Percentiles rank a stretch among this genome's conserved stretches.
phyloP scores from a whole-genome alignment of 1,140 invertebrate genomes.

The Aethina tumida region DNA sequence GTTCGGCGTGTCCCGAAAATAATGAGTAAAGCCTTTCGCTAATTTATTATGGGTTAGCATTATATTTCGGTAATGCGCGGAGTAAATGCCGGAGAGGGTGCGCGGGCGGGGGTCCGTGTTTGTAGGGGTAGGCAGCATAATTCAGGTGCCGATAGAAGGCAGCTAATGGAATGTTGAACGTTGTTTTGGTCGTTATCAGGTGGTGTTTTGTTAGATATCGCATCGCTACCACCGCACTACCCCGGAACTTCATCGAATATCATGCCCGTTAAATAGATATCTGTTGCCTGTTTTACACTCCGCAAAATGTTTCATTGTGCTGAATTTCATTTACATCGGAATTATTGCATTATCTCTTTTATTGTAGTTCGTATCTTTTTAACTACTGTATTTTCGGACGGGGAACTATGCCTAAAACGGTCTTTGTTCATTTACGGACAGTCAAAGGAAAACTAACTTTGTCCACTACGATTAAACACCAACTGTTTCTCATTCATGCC shows the following conservation, averaged over 20 bases:
- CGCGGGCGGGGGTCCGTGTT: slow-evolving; percentile 9
- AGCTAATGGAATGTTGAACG: slow-evolving; percentile 15
- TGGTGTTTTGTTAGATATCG: slow-evolving; percentile 16
- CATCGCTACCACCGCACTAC: slow-evolving; percentile 9
- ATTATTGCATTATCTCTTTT: too few relatives aligned
- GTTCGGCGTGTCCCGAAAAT: too few relatives aligned
- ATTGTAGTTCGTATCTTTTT: too few relatives aligned
- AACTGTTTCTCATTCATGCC: too few relatives aligned
- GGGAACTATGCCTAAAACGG: too few relatives aligned
- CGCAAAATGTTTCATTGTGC: neutral
- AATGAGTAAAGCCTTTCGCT: too few relatives aligned
- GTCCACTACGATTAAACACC: too few relatives aligned
- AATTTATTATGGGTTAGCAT: neutral
- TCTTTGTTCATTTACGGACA: too few relatives aligned
- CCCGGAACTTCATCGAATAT: slow-evolving; percentile 13
- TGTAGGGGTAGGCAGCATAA: slow-evolving; percentile 12
- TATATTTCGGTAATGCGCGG: neutral
- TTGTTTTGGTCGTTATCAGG: slow-evolving; percentile 15
- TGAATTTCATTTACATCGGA: too few relatives aligned
- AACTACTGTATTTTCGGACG: too few relatives aligned
- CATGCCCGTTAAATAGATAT: slow-evolving; percentile 10
- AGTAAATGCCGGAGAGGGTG: slow-evolving; percentile 1
- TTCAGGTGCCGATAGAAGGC: slow-evolving; percentile 14
- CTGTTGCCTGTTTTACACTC: slow-evolving; percentile 2
- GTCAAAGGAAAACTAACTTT: too few relatives aligned